Percentiles rank a stretch among this genome's conserved stretches.
Evolutionary conservation across 2,888 invertebrate genomes (phyloP).

Genomic region (Nemurella pictetii): DNA sequence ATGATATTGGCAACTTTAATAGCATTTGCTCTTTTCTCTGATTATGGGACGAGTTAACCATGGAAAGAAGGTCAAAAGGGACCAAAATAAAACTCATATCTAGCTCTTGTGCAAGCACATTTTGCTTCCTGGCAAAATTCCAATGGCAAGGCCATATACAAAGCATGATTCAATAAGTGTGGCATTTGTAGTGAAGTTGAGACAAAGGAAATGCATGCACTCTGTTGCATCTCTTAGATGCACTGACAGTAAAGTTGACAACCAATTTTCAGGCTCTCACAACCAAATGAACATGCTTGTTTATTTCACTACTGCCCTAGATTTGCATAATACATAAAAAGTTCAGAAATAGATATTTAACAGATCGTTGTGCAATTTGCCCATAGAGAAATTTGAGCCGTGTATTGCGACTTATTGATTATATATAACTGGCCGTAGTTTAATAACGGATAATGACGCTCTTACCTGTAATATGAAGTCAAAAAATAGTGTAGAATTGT

Average conservation of each 20-base stretch:
- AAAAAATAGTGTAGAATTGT: background rate
- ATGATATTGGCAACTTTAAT: background rate
- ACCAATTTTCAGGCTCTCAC: background rate
- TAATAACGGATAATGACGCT: background rate
- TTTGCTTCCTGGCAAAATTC: slow-evolving; percentile 14
- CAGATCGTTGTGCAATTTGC: background rate
- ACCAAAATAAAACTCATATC: background rate
- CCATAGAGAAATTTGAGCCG: background rate
- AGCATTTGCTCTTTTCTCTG: background rate
- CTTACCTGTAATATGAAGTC: background rate
- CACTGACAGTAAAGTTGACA: background rate
- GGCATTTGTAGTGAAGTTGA: no score
- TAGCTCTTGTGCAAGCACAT: background rate
- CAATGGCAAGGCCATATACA: slow-evolving; percentile 7
- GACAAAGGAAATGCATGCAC: background rate
- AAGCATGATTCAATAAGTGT: background rate
- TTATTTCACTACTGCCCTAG: background rate
- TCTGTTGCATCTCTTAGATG: background rate
- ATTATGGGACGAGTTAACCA: slow-evolving; percentile 11
- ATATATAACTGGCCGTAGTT: background rate
- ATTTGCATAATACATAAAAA: background rate
- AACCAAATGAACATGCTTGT: background rate
- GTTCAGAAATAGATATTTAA: background rate
- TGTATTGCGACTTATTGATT: background rate
- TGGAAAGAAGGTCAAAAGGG: background rate